phyloP scores from a whole-genome alignment of 2,888 invertebrate species.

The Osedax fenrisi region DNA sequence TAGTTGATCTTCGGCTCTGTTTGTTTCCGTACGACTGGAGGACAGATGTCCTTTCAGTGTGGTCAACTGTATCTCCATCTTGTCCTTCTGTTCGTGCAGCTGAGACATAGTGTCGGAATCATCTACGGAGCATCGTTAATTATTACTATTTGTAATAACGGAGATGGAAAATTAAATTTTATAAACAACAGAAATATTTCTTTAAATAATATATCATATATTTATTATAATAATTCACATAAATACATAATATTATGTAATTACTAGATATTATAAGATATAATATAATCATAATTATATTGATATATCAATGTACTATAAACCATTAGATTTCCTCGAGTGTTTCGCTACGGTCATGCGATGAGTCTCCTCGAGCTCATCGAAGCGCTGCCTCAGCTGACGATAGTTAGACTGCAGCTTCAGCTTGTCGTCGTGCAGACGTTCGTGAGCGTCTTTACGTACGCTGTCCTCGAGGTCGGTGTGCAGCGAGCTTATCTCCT shows the following conservation, averaged over 20 bases:
- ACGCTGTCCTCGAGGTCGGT: not conserved
- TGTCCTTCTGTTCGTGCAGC: not conserved
- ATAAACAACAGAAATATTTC: not conserved
- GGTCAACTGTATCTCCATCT: not conserved
- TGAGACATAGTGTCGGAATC: not conserved
- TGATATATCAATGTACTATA: not conserved
- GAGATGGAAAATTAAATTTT: too few species aligned
- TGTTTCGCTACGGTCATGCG: constrained; percentile 10
- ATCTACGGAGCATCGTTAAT: not conserved
- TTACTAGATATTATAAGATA: too few species aligned
- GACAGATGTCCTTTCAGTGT: not conserved
- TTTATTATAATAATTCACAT: not conserved
- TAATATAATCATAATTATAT: too few species aligned
- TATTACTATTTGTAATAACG: too few species aligned
- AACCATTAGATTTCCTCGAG: not conserved
- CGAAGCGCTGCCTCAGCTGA: constrained; percentile 37
- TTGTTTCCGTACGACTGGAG: not conserved
- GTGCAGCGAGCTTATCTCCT: not conserved
- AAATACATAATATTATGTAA: not conserved
- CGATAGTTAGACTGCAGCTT: constrained; percentile 36
- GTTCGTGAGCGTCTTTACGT: not conserved
- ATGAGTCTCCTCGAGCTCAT: constrained; percentile 39
- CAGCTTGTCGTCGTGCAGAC: constrained; percentile 38
- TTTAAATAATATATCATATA: not conserved
- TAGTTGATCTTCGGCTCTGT: not conserved